Conservation (phyloP, 1,140 invertebrate genomes). For the Asobara japonica region DNA sequence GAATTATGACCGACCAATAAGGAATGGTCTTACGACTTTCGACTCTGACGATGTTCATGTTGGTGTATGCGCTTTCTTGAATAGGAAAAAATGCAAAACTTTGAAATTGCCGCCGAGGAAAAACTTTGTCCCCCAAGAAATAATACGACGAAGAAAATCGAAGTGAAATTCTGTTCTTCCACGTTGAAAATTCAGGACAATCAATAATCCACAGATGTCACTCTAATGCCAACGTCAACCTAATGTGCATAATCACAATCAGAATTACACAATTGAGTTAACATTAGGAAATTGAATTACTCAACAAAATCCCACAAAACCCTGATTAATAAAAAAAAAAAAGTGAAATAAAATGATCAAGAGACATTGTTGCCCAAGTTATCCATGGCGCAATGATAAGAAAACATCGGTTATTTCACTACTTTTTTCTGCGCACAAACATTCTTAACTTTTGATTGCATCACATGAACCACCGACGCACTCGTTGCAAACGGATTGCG, state of each 20-base stretch:
- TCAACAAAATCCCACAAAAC: background rate
- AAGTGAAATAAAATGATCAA: background rate
- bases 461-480: background rate
- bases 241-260: background rate
- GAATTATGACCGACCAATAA: too few species aligned
- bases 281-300: background rate
- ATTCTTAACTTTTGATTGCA: background rate
- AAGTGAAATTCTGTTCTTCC: background rate
- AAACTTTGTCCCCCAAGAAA: background rate
- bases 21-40: too few species aligned
- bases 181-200: background rate
- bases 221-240: too few species aligned
- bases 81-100: too few species aligned
- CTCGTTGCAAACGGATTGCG: background rate
- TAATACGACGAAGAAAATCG: background rate
- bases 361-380: background rate
- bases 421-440: background rate
- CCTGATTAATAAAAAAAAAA: background rate
- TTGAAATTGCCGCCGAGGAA: too few species aligned
- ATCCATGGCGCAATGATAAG: background rate
- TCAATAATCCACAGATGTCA: slow-evolving; percentile 3
- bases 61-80: too few species aligned
- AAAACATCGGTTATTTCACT: background rate
- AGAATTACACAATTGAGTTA: background rate
- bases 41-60: too few species aligned